Evolutionary conservation across 2,888 invertebrate genomes (phyloP), one percentile per base, ranked within the genome.

Genomic region (Synanthedon myopaeformis): DNA sequence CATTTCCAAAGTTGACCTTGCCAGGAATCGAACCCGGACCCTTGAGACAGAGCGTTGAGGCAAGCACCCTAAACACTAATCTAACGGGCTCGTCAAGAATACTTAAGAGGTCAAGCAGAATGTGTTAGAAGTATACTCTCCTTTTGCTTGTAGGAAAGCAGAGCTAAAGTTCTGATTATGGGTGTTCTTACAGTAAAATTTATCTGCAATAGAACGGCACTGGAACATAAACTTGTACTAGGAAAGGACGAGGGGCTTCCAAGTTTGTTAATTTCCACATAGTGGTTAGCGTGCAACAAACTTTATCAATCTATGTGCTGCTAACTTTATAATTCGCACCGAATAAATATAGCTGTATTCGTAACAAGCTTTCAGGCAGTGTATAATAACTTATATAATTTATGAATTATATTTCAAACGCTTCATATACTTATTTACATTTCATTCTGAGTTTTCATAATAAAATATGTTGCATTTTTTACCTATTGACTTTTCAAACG

Each of bases 221-320:
- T 62, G 53, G 61, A 62, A 64, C 61, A 58, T 62, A 61, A 73
- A 76, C 66, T 75, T 56, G 61, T 58, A 69, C 64, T 64, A 65
- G 61, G 68, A 72, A 69, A 72, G 75, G 71, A 70, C 68, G 67
- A 68, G 63, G 64, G 67, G 62, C 66, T 65, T 58, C 53, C 66
- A 82, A 81, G 80, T 82, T 82, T 78, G 79, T 78, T 76, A 82
- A 82, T 82, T 80, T 76, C 35, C 74, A 75, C 76, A 78, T 74
- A 77, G 73, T 74, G 72, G 73, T 66, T 70, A 60, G 72, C 66
- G 65, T 70, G 74, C 76, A 73, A 70, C 74, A 72, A 81, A 80
- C 74, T 82, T 82, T 80, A 74, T 76, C 79, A 80, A 82, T 79
- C 71, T 76, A 72, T 75, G 70, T 63, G 67, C 62, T 60, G 60